Base-by-base conservation (phyloP, 2,797 vertebrate species). In the Gallinago solitaria region DNA sequence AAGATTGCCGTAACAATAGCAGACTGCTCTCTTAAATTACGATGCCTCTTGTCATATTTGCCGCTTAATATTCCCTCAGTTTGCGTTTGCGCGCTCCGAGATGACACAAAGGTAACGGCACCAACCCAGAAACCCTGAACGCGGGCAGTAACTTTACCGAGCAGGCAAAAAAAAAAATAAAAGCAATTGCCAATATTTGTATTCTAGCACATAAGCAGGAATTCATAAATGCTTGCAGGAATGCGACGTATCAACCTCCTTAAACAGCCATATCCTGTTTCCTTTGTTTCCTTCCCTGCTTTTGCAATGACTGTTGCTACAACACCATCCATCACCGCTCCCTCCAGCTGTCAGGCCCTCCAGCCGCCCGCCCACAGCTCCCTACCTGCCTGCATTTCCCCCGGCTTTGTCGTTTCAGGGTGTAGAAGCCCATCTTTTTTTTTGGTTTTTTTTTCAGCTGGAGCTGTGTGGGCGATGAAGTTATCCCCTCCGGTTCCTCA, bases 231-330 rank as follows among this genome's bases (percentile, higher is more conserved):
- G 69, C 78, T 57, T 33, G 16, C 83, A 83, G 90, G 94, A 95
- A 92, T 85, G 83, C 51, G 75, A 89, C 61, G 12, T 39, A 87
- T 73, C 96, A 90, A 45, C 87, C 78, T 94, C 74, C 83, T 85
- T 39, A 54, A 89, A 83, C 75, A 92, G 87, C 39, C 84, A 4
- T 75, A 95, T 95, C 95, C 96, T 92, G 84, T 95, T 96, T 74
- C 96, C 95, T 96, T 95, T 96, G 96, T 96, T 95, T 83, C 69
- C 84, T 85, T 81, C 57, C 74, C 82, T 94, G 94, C 81, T 53
- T 92, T 89, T 74, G 91, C 90, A 63, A 88, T 67, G 91, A 84
- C 77, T 80, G 94, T 96, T 96, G 91, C 95, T 87, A 89, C 95
- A 94, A 77, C 90, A 82, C 86, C 51, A 95, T 95, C 91, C 86